A percentile compares a stretch with the other conserved stretches of the same genome.
phyloP scores from a whole-genome alignment of 2,113 vertebrate species.

The human region DNA sequence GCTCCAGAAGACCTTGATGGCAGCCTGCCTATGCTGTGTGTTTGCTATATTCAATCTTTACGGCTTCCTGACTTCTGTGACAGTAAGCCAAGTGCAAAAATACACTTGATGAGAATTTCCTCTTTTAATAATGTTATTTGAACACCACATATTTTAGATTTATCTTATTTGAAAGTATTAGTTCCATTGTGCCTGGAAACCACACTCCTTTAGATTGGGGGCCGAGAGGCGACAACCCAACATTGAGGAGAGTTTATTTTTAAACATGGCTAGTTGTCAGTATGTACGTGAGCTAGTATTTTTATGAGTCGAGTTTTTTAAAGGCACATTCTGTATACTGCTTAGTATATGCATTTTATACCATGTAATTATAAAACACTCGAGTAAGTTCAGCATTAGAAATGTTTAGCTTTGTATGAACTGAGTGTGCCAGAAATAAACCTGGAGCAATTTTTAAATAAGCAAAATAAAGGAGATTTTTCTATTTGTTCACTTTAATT shows the following conservation, averaged over 20 bases:
- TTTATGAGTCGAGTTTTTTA: conserved; percentile 22
- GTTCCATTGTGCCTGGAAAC: conserved; percentile 21
- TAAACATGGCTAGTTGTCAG: not conserved
- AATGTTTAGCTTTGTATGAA: conserved; percentile 14
- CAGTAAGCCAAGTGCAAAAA: conserved; percentile 31
- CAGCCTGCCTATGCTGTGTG: rapidly evolving
- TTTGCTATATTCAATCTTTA: not conserved
- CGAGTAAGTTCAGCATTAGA: conserved; percentile 35
- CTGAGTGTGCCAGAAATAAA: conserved; percentile 31
- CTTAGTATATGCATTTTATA: conserved; percentile 56
- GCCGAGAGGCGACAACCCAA: not conserved
- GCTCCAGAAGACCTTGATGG: not conserved
- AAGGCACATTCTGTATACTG: not conserved
- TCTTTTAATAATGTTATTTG: conserved; percentile 56
- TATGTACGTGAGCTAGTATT: not conserved
- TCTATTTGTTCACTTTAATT: conserved; percentile 34
- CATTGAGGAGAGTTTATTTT: not conserved
- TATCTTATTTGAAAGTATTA: conserved; percentile 48
- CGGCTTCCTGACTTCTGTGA: conserved; percentile 53
- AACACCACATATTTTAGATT: conserved; percentile 53
- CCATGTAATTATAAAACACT: conserved; percentile 43
- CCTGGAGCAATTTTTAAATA: conserved; percentile 35
- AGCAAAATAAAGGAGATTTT: conserved; percentile 52
- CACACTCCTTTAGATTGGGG: not conserved
- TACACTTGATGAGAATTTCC: conserved; percentile 59